Percentiles rank a stretch among this genome's conserved stretches.
These are phyloP conservation scores for Podotricha telesiphe DNA, from an alignment of 2,888 invertebrate species.

Conservation along the genomic window DNA sequence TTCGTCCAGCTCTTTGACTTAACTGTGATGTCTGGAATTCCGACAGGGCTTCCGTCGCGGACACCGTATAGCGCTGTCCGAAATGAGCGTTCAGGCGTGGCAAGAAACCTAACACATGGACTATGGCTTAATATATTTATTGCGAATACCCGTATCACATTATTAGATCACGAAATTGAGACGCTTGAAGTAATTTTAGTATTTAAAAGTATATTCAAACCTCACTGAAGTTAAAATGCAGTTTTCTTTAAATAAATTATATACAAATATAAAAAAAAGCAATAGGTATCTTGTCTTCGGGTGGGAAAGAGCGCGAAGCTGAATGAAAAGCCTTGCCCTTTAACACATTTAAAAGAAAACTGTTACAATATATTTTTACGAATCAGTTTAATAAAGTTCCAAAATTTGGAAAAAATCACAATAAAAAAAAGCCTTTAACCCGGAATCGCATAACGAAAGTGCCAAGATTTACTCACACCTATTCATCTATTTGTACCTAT, in stretches of 20 bases:
- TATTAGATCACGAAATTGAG: conserved; percentile 19
- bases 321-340: too few species aligned
- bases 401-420: too few species aligned
- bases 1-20: conserved; percentile 82
- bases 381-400: too few species aligned
- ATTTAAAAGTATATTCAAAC: not conserved
- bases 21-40: conserved; percentile 87
- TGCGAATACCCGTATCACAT: conserved; percentile 21
- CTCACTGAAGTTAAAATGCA: too few species aligned
- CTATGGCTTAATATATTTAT: conserved; percentile 21
- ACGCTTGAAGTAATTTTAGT: conserved; percentile 9
- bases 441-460: not conserved
- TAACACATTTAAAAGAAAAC: too few species aligned
- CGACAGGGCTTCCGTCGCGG: conserved; percentile 88
- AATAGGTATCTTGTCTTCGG: too few species aligned
- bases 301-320: too few species aligned
- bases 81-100: conserved; percentile 86
- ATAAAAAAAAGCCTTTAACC: not conserved
- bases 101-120: conserved; percentile 81
- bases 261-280: too few species aligned
- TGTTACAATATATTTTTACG: too few species aligned
- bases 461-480: not conserved
- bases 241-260: too few species aligned
- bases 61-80: conserved; percentile 88
- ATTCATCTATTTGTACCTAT: not conserved